Evolutionary conservation across 2,888 invertebrate genomes (phyloP).

Genomic region (Charanyca ferruginea): DNA sequence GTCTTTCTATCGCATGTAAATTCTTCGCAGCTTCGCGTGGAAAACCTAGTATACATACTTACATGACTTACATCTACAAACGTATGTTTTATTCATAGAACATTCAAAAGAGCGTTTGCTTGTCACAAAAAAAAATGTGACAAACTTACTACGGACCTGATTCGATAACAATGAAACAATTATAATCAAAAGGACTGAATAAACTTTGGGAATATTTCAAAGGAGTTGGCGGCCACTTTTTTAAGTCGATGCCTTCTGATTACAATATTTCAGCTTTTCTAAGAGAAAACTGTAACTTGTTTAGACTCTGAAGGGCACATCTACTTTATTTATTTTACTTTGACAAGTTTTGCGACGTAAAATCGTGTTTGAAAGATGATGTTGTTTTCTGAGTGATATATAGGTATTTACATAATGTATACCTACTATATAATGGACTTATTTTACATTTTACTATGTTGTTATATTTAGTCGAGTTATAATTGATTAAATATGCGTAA

Average conservation of each 20-base stretch:
- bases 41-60: conserved; percentile 1
- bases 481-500: too few species aligned
- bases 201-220: conserved; percentile 58
- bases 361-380: conserved; percentile 49
- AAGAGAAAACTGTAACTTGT: conserved; percentile 44
- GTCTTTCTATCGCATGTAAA: conserved; percentile 45
- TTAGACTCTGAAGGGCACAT: conserved; percentile 29
- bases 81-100: conserved; percentile 59
- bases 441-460: too few species aligned
- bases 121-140: conserved; percentile 36
- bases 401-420: too few species aligned
- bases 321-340: conserved; percentile 45
- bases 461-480: not conserved
- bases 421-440: too few species aligned
- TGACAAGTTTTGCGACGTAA: conserved; percentile 45
- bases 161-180: conserved; percentile 56
- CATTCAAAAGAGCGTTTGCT: conserved; percentile 46
- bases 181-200: conserved; percentile 56
- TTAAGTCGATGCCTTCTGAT: conserved; percentile 33
- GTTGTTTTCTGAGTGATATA: conserved; percentile 38
- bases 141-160: conserved; percentile 43
- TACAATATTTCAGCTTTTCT: conserved; percentile 6
- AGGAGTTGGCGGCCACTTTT: conserved; percentile 37
- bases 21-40: conserved; percentile 38
- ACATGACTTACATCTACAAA: conserved; percentile 18